Evolutionary conservation across 2,113 vertebrate species (phyloP).

Genomic region (Dromaius novaehollandiae): DNA sequence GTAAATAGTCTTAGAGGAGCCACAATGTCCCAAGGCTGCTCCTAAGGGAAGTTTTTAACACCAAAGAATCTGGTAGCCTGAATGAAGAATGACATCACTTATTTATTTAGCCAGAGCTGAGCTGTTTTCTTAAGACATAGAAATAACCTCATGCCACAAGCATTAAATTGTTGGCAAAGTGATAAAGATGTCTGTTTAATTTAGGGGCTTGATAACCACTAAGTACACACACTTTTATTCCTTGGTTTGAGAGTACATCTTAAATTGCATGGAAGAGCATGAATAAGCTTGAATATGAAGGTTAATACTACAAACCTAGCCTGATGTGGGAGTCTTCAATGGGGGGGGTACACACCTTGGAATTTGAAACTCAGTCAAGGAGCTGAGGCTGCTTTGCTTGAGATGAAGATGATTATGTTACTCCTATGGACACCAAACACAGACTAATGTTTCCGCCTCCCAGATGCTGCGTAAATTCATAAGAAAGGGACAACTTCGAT

Average conservation of each 20-base stretch:
- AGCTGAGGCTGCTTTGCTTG: neutral
- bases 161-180: slow-evolving; percentile 62
- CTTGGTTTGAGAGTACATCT: slow-evolving; percentile 1
- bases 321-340: neutral
- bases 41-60: slow-evolving; percentile 64
- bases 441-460: neutral
- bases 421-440: neutral
- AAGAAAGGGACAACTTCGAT: neutral
- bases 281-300: neutral
- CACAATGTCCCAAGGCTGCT: slow-evolving; percentile 73
- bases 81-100: slow-evolving; percentile 77
- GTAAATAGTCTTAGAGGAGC: slow-evolving; percentile 80
- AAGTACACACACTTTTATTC: slow-evolving; percentile 44
- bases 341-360: neutral
- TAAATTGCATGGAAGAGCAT: slow-evolving; percentile 26
- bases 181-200: slow-evolving; percentile 69
- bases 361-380: neutral
- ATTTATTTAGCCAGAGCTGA: slow-evolving; percentile 73
- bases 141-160: slow-evolving; percentile 73
- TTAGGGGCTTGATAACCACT: slow-evolving; percentile 48
- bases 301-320: neutral
- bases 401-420: neutral
- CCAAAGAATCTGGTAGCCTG: slow-evolving; percentile 71
- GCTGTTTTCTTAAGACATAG: slow-evolving; percentile 72
- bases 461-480: too few species aligned